A percentile compares a stretch with the other conserved stretches of the same genome.
These are phyloP conservation scores for Pseudorasbora parva DNA, from an alignment of 2,113 vertebrate species.

Conservation along the genomic window DNA sequence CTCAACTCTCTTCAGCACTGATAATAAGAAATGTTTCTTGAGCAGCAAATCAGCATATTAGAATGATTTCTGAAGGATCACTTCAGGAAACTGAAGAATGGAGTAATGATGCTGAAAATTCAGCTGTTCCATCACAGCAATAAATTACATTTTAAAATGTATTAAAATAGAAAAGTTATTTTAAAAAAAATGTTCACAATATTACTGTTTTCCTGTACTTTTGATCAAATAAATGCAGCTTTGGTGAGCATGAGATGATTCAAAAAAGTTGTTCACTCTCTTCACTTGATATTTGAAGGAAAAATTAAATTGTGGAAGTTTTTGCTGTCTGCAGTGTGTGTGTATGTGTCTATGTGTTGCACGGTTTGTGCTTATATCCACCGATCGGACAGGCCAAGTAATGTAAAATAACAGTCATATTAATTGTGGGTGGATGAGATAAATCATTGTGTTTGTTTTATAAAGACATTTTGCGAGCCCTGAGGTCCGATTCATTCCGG, in stretches of 20 bases:
- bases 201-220: background rate
- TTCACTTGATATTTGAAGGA: no score
- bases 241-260: background rate
- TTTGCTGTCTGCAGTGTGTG: no score
- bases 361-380: no score
- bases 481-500: no score
- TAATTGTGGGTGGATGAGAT: no score
- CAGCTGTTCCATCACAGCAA: background rate
- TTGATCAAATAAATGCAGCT: background rate
- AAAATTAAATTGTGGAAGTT: no score
- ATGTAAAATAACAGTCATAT: no score
- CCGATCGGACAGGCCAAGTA: no score
- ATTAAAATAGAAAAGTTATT: background rate
- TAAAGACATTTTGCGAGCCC: no score
- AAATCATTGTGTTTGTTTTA: no score
- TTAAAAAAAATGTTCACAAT: background rate
- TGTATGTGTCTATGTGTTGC: no score
- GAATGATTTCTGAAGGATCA: background rate
- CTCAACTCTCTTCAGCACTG: background rate
- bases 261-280: no score
- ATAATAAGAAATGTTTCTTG: background rate
- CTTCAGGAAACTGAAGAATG: background rate
- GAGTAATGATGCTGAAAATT: background rate
- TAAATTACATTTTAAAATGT: background rate
- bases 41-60: background rate